Conservation (phyloP, 2,113 vertebrate genomes). For the Struthio camelus region DNA sequence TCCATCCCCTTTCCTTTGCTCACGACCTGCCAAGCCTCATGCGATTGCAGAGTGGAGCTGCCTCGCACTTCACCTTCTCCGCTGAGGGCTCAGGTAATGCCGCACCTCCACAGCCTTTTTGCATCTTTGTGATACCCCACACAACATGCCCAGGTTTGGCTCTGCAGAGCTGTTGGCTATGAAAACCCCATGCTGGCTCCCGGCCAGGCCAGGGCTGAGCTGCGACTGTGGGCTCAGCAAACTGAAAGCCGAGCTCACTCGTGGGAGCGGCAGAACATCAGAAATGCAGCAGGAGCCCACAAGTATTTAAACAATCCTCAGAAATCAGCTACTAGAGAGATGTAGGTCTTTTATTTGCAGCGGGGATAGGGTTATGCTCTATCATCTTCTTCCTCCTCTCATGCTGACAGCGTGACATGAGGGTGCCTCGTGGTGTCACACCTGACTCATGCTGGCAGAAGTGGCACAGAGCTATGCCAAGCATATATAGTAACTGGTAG, state of each 20-base stretch:
- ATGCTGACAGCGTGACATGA: background rate
- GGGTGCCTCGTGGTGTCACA: background rate
- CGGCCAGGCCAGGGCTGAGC: background rate
- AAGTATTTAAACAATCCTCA: background rate
- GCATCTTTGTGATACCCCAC: background rate
- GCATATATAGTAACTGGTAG: background rate
- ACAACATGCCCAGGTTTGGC: background rate
- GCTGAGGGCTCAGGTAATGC: background rate
- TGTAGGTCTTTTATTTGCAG: background rate
- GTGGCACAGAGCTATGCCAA: background rate
- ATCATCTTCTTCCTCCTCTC: background rate
- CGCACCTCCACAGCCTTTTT: background rate
- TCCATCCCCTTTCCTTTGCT: background rate
- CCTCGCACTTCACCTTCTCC: background rate
- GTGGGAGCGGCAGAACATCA: background rate
- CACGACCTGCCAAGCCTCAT: background rate
- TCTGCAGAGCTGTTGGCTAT: background rate
- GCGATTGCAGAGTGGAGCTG: background rate
- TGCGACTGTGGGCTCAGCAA: background rate
- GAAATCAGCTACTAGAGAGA: background rate
- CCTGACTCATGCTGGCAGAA: background rate
- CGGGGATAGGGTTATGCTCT: background rate
- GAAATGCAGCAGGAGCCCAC: background rate
- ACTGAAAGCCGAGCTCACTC: background rate
- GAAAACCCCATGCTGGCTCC: background rate